Evolutionary conservation across 2,113 vertebrate genomes (phyloP), one percentile per base, ranked within the genome.

Genomic region (Furnarius figulus): DNA sequence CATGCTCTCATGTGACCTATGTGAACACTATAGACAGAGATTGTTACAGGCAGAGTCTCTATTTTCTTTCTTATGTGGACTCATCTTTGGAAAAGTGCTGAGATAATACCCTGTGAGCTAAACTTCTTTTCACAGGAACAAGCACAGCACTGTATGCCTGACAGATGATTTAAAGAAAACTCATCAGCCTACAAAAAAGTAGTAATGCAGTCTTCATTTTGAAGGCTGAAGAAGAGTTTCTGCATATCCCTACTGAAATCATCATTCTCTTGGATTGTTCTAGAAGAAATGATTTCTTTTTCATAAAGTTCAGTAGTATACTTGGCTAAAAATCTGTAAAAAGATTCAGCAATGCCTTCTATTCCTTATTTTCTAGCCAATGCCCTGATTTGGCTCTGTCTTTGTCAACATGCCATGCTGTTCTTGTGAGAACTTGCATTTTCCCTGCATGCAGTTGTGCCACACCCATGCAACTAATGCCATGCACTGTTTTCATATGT

Each of bases 401-500:
- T 66, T 0, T 56, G 70, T 27, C 5, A 3, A 55, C 35, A 55
- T 8, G 22, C 14, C 52, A 37, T 12, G 2, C 14, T 2, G 0
- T 46, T 88, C 80, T 33, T 79, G 82, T 78, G 58, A 78, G 31
- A 87, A 67, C 47, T 87, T 93, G 85, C 22, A 40, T 85, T 85
- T 87, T 71, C 55, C 2, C 6, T 23, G 23, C 39, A 44, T 30
- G 68, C 31, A 53, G 21, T 18, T 62, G 37, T 58, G 52, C 37
- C 68, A 56, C 53, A 87, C 59, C 31, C 66, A 4, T 13, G 22
- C 31, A 74, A 33, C 23, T 12, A 42, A 27, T 52, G 49, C 44
- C 49, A 53, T 20, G 10, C 28, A 3, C 31, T n/a, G n/a, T 18
- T 80, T n/a, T 31, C 14, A 12, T 11, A 5, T 1, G 2, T 40